Evolutionary conservation across 2,888 invertebrate species (phyloP).

Genomic region (Gari tellinella): DNA sequence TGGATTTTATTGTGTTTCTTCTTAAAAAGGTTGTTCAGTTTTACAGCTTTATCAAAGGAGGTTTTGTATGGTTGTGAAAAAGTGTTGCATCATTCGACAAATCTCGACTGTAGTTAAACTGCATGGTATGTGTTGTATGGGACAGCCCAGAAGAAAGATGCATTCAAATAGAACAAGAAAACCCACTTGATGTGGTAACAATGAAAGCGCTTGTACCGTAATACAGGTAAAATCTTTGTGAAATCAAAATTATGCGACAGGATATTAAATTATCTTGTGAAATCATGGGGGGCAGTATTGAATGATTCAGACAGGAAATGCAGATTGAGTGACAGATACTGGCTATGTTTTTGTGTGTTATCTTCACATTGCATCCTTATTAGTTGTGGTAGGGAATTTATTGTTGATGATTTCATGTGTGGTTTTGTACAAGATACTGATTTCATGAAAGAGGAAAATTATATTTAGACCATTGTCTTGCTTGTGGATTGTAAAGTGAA

Average conservation of each 20-base stretch:
- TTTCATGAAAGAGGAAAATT: too few relatives aligned
- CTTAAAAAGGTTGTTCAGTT: neutral
- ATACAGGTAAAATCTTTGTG: too few relatives aligned
- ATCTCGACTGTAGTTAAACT: neutral
- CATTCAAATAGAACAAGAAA: too few relatives aligned
- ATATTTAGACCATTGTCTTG: too few relatives aligned
- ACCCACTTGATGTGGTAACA: too few relatives aligned
- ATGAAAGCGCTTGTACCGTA: too few relatives aligned
- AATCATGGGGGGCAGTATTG: neutral
- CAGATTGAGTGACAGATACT: constrained; percentile 1
- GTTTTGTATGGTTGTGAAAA: constrained; percentile 1
- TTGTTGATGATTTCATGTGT: too few relatives aligned
- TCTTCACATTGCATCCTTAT: constrained; percentile 13
- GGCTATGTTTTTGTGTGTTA: constrained; percentile 17
- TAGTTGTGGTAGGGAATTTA: constrained; percentile 2
- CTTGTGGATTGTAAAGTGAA: too few relatives aligned
- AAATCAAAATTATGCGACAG: too few relatives aligned
- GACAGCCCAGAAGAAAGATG: too few relatives aligned
- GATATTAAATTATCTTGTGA: neutral
- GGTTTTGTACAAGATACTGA: too few relatives aligned
- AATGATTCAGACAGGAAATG: neutral
- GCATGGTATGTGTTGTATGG: too few relatives aligned
- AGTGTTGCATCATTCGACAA: neutral
- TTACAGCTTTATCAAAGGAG: neutral
- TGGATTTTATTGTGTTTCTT: neutral